Percentiles rank a stretch among this genome's conserved stretches.
Conservation (phyloP, 2,797 vertebrate species). For the Lacerta bilineata region DNA sequence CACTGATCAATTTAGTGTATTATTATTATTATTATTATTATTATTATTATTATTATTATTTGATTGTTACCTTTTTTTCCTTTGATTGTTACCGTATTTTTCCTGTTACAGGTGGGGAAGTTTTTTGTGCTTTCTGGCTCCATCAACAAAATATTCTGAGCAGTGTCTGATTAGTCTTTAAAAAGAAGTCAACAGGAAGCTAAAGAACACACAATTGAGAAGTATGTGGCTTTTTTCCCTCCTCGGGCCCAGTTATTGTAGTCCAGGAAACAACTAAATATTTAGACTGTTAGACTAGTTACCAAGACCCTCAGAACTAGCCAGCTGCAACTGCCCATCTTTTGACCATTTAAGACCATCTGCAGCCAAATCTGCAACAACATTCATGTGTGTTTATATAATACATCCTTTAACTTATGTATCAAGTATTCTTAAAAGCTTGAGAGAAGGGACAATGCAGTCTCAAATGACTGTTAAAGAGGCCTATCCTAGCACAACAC, state of each 20-base stretch:
- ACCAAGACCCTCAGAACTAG: conserved; percentile 57
- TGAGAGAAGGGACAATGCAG: conserved; percentile 19
- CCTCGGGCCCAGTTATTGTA: conserved; percentile 71
- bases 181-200: conserved; percentile 36
- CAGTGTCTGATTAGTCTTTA: conserved; percentile 27
- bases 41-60: background rate
- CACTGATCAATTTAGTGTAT: background rate
- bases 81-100: background rate
- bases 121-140: conserved; percentile 1
- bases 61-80: no score
- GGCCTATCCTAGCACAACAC: background rate
- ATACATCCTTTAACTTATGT: conserved; percentile 36
- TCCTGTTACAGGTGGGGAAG: background rate
- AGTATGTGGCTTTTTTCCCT: conserved; percentile 58
- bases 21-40: background rate
- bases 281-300: conserved; percentile 65
- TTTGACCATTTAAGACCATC: conserved; percentile 56
- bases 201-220: conserved; percentile 36
- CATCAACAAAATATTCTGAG: background rate
- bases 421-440: conserved; percentile 14
- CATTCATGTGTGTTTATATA: conserved; percentile 54
- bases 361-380: conserved; percentile 43
- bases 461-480: background rate
- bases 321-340: conserved; percentile 33
- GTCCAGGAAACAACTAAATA: conserved; percentile 79